Base-by-base conservation (phyloP, 2,797 vertebrate species). In the Thunnus albacares region DNA sequence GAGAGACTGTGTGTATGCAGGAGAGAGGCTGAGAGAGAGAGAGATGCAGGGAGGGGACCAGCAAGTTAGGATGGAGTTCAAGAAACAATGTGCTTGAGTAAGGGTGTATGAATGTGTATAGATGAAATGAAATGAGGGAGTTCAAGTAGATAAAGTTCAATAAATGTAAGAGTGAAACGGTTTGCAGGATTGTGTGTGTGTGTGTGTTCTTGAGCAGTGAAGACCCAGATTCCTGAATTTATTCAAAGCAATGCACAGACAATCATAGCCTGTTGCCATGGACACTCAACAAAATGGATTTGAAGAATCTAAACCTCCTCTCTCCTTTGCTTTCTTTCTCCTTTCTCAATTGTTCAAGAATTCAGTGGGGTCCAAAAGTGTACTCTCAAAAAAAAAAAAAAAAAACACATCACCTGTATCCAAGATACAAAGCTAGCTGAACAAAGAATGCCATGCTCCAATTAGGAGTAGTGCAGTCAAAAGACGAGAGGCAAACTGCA, bases 251-350 rank as follows among this genome's bases (percentile, higher is more conserved):
- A 70, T 20, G 28, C 59, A 55, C 75, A 78, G 45, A 56, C 66
- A 90, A 75, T 82, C 60, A 55, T 13, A 77, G 71, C 82, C 76
- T 76, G 91, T 93, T 94, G 87, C 91, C 86, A 91, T 90, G 92
- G 90, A 90, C 87, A 91, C 86, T 72, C 66, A 24, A 51, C 71
- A 75, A 79, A 86, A 74, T 33, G n/a, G 60, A 86, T 78, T 15
- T 69, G 56, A 83, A 77, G 59, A 85, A 80, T 85, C 61, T 58
- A 47, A 77, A 85, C 71, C 70, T 82, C 71, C 63, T 78, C 65
- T 53, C 22, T 45, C 47, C 51, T 75, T 74, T 62, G 43, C 79
- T 64, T 78, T 71, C 26, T 12, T 52, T 70, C 18, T 45, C 67
- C 41, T 70, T 47, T 15, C 41, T 56, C 45, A 61, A 72, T 77